These are phyloP conservation scores for Vultur gryphus DNA, from an alignment of 2,797 vertebrate species.

Conservation along the genomic window DNA sequence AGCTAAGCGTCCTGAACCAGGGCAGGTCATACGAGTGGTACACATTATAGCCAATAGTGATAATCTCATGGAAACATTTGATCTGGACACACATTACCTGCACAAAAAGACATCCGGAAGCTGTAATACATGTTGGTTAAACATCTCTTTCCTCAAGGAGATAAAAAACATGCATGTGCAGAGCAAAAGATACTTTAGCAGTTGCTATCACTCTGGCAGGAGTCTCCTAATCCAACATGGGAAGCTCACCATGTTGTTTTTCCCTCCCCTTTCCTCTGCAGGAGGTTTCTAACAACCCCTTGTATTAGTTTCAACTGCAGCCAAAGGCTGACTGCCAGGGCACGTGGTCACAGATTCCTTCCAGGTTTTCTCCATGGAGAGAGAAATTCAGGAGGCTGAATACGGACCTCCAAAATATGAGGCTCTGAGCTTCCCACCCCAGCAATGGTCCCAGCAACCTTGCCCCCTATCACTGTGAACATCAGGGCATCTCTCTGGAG, in stretches of 20 bases:
- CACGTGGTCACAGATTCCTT: neutral
- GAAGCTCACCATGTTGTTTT: neutral
- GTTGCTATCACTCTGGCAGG: neutral
- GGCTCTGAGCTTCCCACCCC: neutral
- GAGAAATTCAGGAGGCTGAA: neutral
- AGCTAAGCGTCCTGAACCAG: constrained; percentile 97
- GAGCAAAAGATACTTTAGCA: neutral
- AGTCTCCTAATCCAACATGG: neutral
- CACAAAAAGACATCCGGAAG: neutral
- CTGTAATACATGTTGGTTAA: neutral
- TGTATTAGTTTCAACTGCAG: neutral
- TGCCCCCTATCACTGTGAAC: accelerated
- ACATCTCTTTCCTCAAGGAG: neutral
- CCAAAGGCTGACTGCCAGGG: neutral
- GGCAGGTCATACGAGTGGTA: constrained; percentile 94
- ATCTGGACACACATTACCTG: constrained; percentile 98
- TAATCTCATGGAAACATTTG: constrained; percentile 98
- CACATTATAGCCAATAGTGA: constrained; percentile 95
- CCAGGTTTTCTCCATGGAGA: neutral
- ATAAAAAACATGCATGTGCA: accelerated
- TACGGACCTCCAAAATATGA: neutral
- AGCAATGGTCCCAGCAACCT: neutral
- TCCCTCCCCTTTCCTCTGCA: neutral
- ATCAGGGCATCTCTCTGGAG: neutral
- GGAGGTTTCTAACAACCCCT: neutral